phyloP scores from a whole-genome alignment of 30 jellyfish, hydroid and myxozoan genomes.

The Cassiopea xamachana region DNA sequence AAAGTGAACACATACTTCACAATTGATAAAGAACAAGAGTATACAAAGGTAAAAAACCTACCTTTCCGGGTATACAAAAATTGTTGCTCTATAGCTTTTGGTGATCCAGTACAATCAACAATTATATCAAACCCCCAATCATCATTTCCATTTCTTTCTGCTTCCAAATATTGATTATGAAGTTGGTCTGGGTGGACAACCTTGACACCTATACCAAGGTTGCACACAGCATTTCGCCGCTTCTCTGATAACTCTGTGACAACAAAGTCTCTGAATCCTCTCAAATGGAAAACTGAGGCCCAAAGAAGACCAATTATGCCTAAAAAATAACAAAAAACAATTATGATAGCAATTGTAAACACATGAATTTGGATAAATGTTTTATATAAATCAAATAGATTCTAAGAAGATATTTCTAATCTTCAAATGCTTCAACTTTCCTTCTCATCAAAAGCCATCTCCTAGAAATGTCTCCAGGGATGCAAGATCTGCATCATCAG shows the following conservation, averaged over 20 bases:
- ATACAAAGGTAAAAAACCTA: not conserved
- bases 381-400: too few relatives aligned
- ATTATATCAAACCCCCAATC: slow-evolving; percentile 98
- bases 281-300: slow-evolving; percentile 92
- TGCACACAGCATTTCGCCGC: slow-evolving; percentile 70
- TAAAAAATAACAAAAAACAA: slow-evolving; percentile 1
- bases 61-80: slow-evolving; percentile 85
- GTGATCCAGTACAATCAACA: slow-evolving; percentile 97
- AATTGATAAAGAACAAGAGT: too few relatives aligned
- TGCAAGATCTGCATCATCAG: too few relatives aligned
- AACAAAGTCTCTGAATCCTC: slow-evolving; percentile 88
- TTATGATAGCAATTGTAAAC: not conserved
- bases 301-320: slow-evolving; percentile 96
- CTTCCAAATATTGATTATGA: slow-evolving; percentile 72
- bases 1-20: too few relatives aligned
- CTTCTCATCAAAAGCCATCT: too few relatives aligned
- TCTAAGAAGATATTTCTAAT: too few relatives aligned
- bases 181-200: slow-evolving; percentile 96
- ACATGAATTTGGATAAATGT: too few relatives aligned
- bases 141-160: slow-evolving; percentile 66
- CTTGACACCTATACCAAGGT: slow-evolving; percentile 76
- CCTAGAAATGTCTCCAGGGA: too few relatives aligned
- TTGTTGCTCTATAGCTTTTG: slow-evolving; percentile 92
- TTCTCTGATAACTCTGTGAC: slow-evolving; percentile 86
- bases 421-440: too few relatives aligned